These are phyloP conservation scores for Heliconius ismenius DNA, from an alignment of 2,888 invertebrate species.

Conservation along the genomic window DNA sequence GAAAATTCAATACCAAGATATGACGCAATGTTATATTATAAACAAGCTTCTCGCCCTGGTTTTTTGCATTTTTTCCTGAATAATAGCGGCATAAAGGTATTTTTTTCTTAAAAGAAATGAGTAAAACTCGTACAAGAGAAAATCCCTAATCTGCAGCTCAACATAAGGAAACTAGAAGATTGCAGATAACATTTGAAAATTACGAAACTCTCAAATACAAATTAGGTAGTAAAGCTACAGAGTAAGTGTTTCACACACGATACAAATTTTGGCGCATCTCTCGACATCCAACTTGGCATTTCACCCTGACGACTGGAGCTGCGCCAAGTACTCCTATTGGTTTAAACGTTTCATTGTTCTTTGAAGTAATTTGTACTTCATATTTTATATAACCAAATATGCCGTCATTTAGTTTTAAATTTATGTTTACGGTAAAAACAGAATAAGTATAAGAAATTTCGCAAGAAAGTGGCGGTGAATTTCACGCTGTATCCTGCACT, in stretches of 20 bases:
- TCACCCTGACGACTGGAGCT: slow-evolving; percentile 23
- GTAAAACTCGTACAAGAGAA: too few species aligned
- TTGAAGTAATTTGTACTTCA: slow-evolving; percentile 15
- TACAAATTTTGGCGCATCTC: slow-evolving; percentile 36
- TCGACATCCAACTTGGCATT: slow-evolving; percentile 33
- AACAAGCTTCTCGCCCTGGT: not conserved
- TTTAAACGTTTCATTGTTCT: slow-evolving; percentile 29
- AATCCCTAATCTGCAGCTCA: too few species aligned
- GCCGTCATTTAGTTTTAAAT: not conserved
- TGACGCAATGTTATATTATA: slow-evolving; percentile 13
- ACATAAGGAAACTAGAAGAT: too few species aligned
- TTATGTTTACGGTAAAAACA: not conserved
- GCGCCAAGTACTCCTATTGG: slow-evolving; percentile 30
- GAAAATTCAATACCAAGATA: slow-evolving; percentile 19
- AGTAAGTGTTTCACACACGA: slow-evolving; percentile 24
- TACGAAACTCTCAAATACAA: too few species aligned
- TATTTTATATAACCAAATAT: slow-evolving; percentile 18
- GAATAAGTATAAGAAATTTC: not conserved
- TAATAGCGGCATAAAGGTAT: too few species aligned
- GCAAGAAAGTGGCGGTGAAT: too few species aligned
- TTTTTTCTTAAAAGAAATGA: too few species aligned
- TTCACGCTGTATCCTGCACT: too few species aligned
- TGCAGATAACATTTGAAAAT: too few species aligned
- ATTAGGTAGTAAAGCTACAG: not conserved
- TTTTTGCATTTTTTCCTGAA: not conserved